These are phyloP conservation scores for Neodontobutis hainanensis DNA, from an alignment of 2,113 vertebrate genomes.

Conservation along the genomic window DNA sequence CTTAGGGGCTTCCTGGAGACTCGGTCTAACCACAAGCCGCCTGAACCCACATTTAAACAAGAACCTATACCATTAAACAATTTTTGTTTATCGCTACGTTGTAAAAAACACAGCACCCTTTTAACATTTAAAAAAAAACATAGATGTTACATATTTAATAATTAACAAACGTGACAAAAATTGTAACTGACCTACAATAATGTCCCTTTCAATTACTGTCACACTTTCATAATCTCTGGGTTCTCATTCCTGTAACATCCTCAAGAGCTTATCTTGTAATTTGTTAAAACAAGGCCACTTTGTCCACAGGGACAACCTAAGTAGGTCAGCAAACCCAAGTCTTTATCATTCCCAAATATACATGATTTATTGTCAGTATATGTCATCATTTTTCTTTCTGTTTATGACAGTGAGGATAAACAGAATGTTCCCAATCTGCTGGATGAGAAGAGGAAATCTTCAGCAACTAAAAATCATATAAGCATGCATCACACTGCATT, in stretches of 20 bases:
- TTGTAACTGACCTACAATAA: background rate
- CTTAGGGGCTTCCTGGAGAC: background rate
- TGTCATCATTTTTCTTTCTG: background rate
- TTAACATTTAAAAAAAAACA: no score
- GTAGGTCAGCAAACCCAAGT: slow-evolving; percentile 61
- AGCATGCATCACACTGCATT: no score
- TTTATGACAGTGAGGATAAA: no score
- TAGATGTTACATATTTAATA: background rate
- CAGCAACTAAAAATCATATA: no score
- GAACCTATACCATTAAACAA: background rate
- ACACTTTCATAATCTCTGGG: slow-evolving; percentile 15
- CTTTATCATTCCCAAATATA: slow-evolving; percentile 24
- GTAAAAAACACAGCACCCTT: no score
- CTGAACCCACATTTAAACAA: slow-evolving; percentile 2
- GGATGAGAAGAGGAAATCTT: no score
- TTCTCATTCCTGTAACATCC: slow-evolving; percentile 33
- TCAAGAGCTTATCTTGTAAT: slow-evolving; percentile 51
- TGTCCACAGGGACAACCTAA: slow-evolving; percentile 57
- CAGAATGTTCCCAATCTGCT: no score
- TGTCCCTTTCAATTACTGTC: background rate
- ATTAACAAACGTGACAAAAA: background rate
- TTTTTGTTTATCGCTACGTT: no score
- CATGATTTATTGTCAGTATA: slow-evolving; percentile 29
- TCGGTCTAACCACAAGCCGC: background rate
- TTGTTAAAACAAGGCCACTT: slow-evolving; percentile 75